Evolutionary conservation across 2,113 vertebrate species (phyloP).

Genomic region (Halcyon senegalensis): DNA sequence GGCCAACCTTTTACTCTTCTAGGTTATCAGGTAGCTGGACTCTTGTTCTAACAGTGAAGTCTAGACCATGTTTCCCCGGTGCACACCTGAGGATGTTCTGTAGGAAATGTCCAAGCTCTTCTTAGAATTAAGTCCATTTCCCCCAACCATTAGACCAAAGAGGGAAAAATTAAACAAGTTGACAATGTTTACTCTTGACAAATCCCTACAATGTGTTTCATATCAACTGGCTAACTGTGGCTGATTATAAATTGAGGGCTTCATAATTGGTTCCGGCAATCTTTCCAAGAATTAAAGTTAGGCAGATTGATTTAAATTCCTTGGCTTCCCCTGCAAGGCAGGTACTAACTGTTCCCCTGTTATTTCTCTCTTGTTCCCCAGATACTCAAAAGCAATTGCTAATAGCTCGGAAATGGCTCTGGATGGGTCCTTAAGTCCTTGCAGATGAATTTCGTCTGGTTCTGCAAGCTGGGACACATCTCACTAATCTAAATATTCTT

Average conservation of each 20-base stretch:
- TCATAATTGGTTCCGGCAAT: background rate
- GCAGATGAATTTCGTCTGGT: background rate
- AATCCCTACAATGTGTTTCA: background rate
- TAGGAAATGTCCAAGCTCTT: background rate
- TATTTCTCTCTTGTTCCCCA: background rate
- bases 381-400: background rate
- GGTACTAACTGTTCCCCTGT: background rate
- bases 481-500: constrained; percentile 13
- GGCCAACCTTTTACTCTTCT: background rate
- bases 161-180: background rate
- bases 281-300: background rate
- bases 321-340: background rate
- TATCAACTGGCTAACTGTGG: background rate
- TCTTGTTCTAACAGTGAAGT: background rate
- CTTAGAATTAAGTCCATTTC: background rate
- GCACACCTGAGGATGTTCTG: background rate
- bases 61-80: background rate
- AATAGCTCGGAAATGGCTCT: background rate
- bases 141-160: background rate
- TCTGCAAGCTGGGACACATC: background rate
- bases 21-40: background rate
- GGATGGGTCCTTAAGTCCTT: background rate
- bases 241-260: background rate
- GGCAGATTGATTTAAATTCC: background rate
- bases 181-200: background rate